Percentiles rank a stretch among this genome's conserved stretches.
These are phyloP conservation scores for Paguma larvata DNA, from an alignment of 2,797 vertebrate species.

Conservation along the genomic window DNA sequence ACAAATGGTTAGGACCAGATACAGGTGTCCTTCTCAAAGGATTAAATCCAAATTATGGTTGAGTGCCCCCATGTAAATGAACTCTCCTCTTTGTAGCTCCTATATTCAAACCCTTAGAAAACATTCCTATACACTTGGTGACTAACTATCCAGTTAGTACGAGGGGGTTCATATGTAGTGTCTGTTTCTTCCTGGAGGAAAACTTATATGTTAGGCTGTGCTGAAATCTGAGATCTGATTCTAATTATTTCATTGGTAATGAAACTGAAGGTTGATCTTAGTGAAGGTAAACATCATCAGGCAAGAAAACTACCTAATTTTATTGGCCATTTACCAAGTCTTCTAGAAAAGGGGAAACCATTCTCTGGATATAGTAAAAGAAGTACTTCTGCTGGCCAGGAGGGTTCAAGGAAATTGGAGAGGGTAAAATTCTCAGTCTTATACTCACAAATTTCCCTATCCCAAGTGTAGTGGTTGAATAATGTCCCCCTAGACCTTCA, in stretches of 20 bases:
- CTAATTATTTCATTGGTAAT: not conserved
- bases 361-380: not conserved
- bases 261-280: not conserved
- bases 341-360: not conserved
- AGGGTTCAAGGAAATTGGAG: not conserved
- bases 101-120: constrained; percentile 37
- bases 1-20: not conserved
- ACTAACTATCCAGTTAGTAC: not conserved
- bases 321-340: not conserved
- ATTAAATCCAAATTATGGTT: not conserved
- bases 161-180: not conserved
- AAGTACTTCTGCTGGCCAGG: not conserved
- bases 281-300: not conserved
- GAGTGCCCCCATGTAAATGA: not conserved
- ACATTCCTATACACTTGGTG: not conserved
- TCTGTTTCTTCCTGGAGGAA: constrained; percentile 5
- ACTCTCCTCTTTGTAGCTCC: not conserved
- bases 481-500: not conserved
- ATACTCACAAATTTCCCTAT: not conserved
- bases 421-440: not conserved
- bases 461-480: not conserved
- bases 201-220: not conserved
- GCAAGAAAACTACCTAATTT: not conserved
- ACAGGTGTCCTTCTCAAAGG: not conserved
- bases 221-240: constrained; percentile 38